Base-by-base conservation (phyloP, 2,797 vertebrate genomes). In the Syndactyla subalaris region DNA sequence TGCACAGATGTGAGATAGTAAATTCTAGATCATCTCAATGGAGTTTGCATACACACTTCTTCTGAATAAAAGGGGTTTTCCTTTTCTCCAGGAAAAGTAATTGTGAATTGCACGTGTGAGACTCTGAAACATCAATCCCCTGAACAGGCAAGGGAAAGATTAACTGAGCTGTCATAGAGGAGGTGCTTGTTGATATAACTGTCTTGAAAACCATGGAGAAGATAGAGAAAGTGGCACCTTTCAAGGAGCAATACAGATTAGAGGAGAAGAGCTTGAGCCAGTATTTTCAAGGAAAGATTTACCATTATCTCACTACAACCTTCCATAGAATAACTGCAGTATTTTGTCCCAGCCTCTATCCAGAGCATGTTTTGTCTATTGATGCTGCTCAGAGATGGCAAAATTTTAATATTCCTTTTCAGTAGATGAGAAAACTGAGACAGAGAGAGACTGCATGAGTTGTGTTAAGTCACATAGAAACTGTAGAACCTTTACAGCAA, bases 21-120 rank as follows among this genome's bases (percentile, higher is more conserved):
- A 96, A 93, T 96, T 96, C 81, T 93, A 71, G 58, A 83, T 54
- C 22, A 38, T 74, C 24, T 75, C 57, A 77, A 34, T 68, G 43
- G n/a, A 67, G 54, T 94, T 93, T 94, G 57, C 84, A 89, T 85
- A 68, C 22, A 52, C 8, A 29, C 6, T 88, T 87, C 63, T 79
- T 70, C 32, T 71, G 16, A 26, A 9, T n/a, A 14, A 72, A 80
- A 22, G 65, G 84, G 54, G 18, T 48, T 94, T 94, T 9, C 78
- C 71, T 30, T 22, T 82, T 30, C 32, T 85, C 57, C 7, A 1
- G 49, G 75, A 87, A 91, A 80, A 87, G 34, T 24, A 61, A 74
- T 67, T 77, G 52, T 2, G 3, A 85, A 67, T 65, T 6, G 3
- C 24, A 71, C 14, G 52, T 1, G 0, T 29, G 65, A 80, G 57